Evolutionary conservation across 2,797 vertebrate species (phyloP).

Genomic region (Myotis pilosus): DNA sequence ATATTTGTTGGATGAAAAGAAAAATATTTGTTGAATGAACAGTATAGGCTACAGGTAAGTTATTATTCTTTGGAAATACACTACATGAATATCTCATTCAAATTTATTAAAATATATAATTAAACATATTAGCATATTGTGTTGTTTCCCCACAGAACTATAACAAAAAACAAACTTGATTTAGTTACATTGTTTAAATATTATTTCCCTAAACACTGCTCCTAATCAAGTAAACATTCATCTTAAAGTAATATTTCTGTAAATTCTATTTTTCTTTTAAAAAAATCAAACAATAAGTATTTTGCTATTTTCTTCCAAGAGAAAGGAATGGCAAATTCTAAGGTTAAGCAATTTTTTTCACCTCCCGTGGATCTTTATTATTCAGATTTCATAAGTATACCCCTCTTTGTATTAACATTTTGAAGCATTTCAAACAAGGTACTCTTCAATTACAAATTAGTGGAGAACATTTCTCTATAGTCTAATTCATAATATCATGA

Average conservation of each 20-base stretch:
- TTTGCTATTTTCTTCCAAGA: background rate
- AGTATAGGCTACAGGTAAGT: background rate
- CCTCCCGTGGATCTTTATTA: background rate
- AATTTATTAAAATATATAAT: background rate
- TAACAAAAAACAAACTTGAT: background rate
- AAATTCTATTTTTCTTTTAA: background rate
- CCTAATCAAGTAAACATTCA: background rate
- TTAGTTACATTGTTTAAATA: background rate
- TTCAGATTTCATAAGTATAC: background rate
- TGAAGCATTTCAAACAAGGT: background rate
- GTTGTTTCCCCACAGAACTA: background rate
- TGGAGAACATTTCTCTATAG: background rate
- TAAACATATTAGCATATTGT: background rate
- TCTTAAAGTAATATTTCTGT: background rate
- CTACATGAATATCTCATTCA: background rate
- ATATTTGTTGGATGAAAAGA: background rate
- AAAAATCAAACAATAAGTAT: background rate
- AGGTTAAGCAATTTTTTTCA: background rate
- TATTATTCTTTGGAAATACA: background rate
- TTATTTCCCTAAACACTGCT: background rate
- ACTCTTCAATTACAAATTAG: background rate
- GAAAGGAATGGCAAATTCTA: background rate
- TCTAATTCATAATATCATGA: background rate
- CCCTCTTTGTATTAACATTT: background rate
- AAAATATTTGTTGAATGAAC: slow-evolving; percentile 21